Percentiles rank a stretch among this genome's conserved stretches.
Evolutionary conservation across 2,888 invertebrate genomes (phyloP).

Genomic region (Stomorhina lunata): DNA sequence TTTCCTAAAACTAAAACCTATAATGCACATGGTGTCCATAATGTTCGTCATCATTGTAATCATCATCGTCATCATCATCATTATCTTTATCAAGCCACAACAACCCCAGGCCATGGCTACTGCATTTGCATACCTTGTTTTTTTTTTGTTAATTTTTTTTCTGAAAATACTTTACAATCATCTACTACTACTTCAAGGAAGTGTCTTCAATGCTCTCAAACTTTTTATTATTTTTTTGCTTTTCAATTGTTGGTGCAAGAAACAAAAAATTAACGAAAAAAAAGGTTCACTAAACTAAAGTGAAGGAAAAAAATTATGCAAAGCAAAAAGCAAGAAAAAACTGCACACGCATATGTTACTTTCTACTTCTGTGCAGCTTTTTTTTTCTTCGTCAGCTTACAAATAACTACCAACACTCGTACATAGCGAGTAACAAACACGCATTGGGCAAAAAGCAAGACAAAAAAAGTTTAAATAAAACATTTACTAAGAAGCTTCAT

Average conservation of each 20-base stretch:
- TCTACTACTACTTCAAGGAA: slow-evolving; percentile 53
- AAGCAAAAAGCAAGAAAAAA: not conserved
- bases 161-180: slow-evolving; percentile 20
- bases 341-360: slow-evolving; percentile 59
- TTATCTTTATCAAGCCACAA: slow-evolving; percentile 70
- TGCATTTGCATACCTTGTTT: slow-evolving; percentile 75
- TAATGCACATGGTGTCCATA: slow-evolving; percentile 44
- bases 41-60: slow-evolving; percentile 54
- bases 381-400: not conserved
- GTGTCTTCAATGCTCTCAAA: slow-evolving; percentile 46
- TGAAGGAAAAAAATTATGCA: slow-evolving; percentile 11
- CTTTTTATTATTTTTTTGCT: slow-evolving; percentile 3
- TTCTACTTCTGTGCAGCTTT: slow-evolving; percentile 52
- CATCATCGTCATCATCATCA: slow-evolving; percentile 63
- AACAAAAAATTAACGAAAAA: not conserved
- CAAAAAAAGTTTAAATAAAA: no score
- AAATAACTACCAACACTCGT: slow-evolving; percentile 14
- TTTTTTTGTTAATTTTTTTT: slow-evolving; percentile 21
- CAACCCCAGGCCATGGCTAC: slow-evolving; percentile 78
- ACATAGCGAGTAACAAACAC: not conserved
- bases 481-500: slow-evolving; percentile 42
- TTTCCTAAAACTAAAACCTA: not conserved
- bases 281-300: slow-evolving; percentile 42
- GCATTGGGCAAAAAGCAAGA: not conserved
- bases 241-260: slow-evolving; percentile 29